Conservation (phyloP, 2,888 invertebrate genomes). For the Eutolmus rufibarbis region DNA sequence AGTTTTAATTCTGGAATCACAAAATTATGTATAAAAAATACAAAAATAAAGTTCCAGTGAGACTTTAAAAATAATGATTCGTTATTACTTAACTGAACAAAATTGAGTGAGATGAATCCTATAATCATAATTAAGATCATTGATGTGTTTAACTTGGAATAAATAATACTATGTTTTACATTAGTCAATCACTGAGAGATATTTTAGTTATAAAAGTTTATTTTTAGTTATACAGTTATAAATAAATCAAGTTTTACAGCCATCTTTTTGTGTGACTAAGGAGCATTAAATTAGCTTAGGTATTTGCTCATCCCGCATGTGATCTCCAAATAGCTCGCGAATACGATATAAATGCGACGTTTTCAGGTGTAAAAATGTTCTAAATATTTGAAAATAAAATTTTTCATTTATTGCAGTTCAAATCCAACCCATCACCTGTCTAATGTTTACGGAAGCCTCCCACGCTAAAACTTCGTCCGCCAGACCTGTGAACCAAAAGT, state of each 20-base stretch:
- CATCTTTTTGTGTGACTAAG: neutral
- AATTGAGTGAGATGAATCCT: too few relatives aligned
- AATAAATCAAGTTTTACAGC: neutral
- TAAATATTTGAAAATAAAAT: neutral
- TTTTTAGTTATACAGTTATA: neutral
- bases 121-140: too few relatives aligned
- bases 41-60: too few relatives aligned
- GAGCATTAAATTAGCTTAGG: neutral
- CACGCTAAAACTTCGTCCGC: neutral
- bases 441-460: slow-evolving; percentile 14
- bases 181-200: too few relatives aligned
- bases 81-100: too few relatives aligned
- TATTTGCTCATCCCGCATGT: neutral
- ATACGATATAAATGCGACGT: neutral
- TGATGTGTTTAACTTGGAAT: too few relatives aligned
- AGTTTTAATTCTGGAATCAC: too few relatives aligned
- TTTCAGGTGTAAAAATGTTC: neutral
- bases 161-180: too few relatives aligned
- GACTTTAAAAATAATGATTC: too few relatives aligned
- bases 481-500: neutral
- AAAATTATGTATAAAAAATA: too few relatives aligned
- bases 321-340: neutral
- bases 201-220: too few relatives aligned
- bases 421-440: neutral
- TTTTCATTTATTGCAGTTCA: neutral